These are phyloP conservation scores for Dastarcus helophoroides DNA, from an alignment of 2,888 invertebrate species.

Conservation along the genomic window DNA sequence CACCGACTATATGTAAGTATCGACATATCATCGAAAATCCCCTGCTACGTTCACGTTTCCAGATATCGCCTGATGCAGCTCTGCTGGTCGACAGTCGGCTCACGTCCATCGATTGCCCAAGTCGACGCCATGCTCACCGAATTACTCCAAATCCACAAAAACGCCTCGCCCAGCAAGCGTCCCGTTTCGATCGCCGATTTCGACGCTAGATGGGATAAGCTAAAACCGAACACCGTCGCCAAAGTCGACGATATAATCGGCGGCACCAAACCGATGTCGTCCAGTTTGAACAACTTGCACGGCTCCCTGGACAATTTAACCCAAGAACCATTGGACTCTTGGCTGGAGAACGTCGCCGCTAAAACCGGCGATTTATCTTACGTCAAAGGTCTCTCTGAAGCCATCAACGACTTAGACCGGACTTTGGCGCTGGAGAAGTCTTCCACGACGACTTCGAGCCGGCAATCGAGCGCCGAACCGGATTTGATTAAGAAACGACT, in stretches of 20 bases:
- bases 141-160: slow-evolving; percentile 31
- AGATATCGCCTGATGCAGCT: slow-evolving; percentile 63
- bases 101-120: slow-evolving; percentile 41
- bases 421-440: slow-evolving; percentile 50
- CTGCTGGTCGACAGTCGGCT: slow-evolving; percentile 48
- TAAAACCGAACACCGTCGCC: slow-evolving; percentile 53
- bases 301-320: slow-evolving; percentile 47
- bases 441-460: slow-evolving; percentile 43
- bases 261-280: slow-evolving; percentile 30
- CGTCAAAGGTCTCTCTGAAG: slow-evolving; percentile 47
- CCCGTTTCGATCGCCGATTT: slow-evolving; percentile 44
- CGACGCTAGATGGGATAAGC: slow-evolving; percentile 60
- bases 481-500: slow-evolving; percentile 13
- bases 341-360: slow-evolving; percentile 48
- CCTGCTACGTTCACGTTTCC: too few relatives aligned
- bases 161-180: slow-evolving; percentile 11
- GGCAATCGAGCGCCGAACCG: slow-evolving; percentile 6
- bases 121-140: slow-evolving; percentile 42
- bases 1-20: slow-evolving; percentile 36
- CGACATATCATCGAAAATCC: too few relatives aligned
- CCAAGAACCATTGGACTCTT: slow-evolving; percentile 40
- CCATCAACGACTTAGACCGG: slow-evolving; percentile 52
- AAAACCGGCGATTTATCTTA: slow-evolving; percentile 50
- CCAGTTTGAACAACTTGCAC: slow-evolving; percentile 53
- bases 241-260: slow-evolving; percentile 41